Percentiles rank a stretch among this genome's conserved stretches.
Conservation (phyloP, 1,140 invertebrate species). For the Varroa destructor region DNA sequence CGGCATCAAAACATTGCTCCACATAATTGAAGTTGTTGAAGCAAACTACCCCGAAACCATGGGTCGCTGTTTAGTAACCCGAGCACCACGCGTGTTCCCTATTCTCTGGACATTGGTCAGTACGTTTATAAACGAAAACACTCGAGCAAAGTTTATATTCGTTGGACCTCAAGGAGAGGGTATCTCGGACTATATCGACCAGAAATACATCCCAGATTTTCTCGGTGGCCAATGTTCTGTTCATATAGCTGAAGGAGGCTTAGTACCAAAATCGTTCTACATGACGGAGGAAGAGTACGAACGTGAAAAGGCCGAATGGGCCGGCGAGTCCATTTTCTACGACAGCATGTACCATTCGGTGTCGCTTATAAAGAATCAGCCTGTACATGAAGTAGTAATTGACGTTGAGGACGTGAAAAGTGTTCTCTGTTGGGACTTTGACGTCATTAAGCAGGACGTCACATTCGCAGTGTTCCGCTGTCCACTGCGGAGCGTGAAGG, state of each 20-base stretch:
- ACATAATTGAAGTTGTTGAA: constrained; percentile 87
- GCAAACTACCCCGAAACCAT: constrained; percentile 92
- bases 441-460: constrained; percentile 76
- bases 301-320: constrained; percentile 43
- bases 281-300: constrained; percentile 55
- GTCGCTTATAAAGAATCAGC: constrained; percentile 51
- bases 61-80: constrained; percentile 69
- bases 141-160: constrained; percentile 82
- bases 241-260: constrained; percentile 65
- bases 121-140: constrained; percentile 94
- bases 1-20: constrained; percentile 71
- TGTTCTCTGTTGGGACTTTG: constrained; percentile 93
- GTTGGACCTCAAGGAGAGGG: constrained; percentile 64
- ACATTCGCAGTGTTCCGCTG: constrained; percentile 65
- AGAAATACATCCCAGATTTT: constrained; percentile 77
- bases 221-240: constrained; percentile 75
- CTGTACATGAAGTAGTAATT: constrained; percentile 61
- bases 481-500: constrained; percentile 36
- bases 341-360: constrained; percentile 59
- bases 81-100: constrained; percentile 81
- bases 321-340: constrained; percentile 48
- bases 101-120: constrained; percentile 92
- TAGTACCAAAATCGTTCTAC: constrained; percentile 78
- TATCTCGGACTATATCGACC: constrained; percentile 73
- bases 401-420: constrained; percentile 66